phyloP scores from a whole-genome alignment of 2,113 vertebrate genomes.

The Tetrax tetrax region DNA sequence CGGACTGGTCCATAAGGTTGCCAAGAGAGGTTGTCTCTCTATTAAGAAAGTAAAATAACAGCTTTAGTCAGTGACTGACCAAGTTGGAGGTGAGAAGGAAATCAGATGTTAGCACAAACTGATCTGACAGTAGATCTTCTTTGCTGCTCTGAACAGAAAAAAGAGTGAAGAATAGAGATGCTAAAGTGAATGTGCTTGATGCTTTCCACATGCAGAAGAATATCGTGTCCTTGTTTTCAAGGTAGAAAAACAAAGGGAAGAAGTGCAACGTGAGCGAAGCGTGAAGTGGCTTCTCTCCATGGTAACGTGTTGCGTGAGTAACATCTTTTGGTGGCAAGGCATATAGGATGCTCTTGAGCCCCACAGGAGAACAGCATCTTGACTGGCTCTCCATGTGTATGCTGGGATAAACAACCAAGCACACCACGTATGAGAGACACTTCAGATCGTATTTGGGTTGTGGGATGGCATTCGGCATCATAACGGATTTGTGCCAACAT shows the following conservation, averaged over 20 bases:
- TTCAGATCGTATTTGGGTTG: background rate
- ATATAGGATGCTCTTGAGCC: background rate
- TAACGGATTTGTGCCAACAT: background rate
- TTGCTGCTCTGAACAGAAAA: background rate
- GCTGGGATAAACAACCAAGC: background rate
- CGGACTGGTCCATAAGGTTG: background rate
- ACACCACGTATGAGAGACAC: background rate
- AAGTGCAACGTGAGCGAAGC: background rate
- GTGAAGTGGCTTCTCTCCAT: slow-evolving; percentile 34
- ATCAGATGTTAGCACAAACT: background rate
- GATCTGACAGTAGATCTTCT: background rate
- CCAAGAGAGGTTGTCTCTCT: background rate
- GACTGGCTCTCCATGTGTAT: background rate
- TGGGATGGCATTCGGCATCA: background rate
- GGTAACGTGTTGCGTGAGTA: background rate
- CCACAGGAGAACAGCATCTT: background rate
- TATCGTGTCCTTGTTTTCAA: slow-evolving; percentile 37
- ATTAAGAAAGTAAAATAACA: background rate
- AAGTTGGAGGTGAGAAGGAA: background rate
- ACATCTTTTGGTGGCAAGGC: background rate
- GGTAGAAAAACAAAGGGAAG: slow-evolving; percentile 32
- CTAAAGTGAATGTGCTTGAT: background rate
- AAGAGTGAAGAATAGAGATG: background rate
- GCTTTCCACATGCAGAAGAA: background rate
- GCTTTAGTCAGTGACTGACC: background rate